Evolutionary conservation across 2,797 vertebrate species (phyloP), one percentile per base, ranked within the genome.

Genomic region (Artibeus jamaicensis): DNA sequence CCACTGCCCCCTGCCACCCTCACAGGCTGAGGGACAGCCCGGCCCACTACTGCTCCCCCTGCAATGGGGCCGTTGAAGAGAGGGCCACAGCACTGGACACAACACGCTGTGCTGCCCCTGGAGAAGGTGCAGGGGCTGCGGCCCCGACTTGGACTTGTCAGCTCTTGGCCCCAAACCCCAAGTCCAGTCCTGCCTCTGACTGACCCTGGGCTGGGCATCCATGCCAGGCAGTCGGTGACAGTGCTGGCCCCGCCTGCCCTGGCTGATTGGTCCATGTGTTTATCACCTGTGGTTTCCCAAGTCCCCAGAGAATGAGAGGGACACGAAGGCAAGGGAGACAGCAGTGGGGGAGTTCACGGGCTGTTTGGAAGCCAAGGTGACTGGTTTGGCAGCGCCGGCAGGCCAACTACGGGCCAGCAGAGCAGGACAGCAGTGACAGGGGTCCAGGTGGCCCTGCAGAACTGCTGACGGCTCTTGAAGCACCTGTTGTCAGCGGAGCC

Each of bases 1-100:
- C 34, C 4, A 1, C 21, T 5, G 1, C 15, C 77, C 16, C 19
- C 48, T n/a, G 15, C 39, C 0, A 0, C 34, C 24, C 5, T 18
- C n/a, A 21, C 39, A 50, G 24, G 50, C n/a, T 4, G 9, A n/a
- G 44, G 44, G 55, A 42, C 32, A 70, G 18, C n/a, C 39, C 71
- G 53, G 37, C 46, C 39, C 19, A 44, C 44, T 12, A 8, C 21
- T 6, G 10, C 71, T 88, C 44, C 77, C 16, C 26, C 7, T 44
- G 16, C 62, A 46, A 46, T 84, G 5, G 26, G n/a, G 26, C 37
- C 24, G 8, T 29, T 42, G 70, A 76, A 10, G 59, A 53, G 11
- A 82, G 22, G 32, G 14, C 39, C 32, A 2, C 18, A 85, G 67
- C 59, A 0, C 42, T 34, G 44, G 70, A 24, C 67, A 1, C 0